Base-by-base conservation (phyloP, 2,888 invertebrate species). In the Globia sparganii region DNA sequence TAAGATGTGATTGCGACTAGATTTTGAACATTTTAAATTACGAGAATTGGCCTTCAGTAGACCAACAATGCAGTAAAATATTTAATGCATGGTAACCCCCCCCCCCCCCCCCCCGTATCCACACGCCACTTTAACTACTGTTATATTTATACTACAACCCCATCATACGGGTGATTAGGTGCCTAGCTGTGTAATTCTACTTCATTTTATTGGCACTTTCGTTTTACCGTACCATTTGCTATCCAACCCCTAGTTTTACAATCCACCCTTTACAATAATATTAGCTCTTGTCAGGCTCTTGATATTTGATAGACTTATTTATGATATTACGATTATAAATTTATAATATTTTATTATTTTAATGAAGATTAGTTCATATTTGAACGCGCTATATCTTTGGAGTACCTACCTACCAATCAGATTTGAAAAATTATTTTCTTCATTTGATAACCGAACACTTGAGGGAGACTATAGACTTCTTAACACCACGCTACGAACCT, bases 191-290 rank as follows among this genome's bases (percentile, higher is more conserved):
- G 77, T 89, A 87, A 86, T 89, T 88, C 77, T 74, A 82, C 77
- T 84, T 86, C n/a, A n/a, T n/a, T 88, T 87, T 89, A 88, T 89
- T 89, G 86, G 87, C 89, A 90, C 88, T 87, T 86, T 80, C 13
- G 82, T 89, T 85, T 79, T 75, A 85, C 76, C 66, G 82, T 80
- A 72, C 61, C 77, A 61, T 79, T 81, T 71, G 67, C 62, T 70
- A 77, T 59, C 28, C 75, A 72, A 72, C 84, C 86, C 86, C 83
- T 78, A 66, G n/a, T 68, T 78, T 78, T 69, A 73, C 46, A 58
- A 56, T 69, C 65, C 77, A 86, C 85, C 85, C 88, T 77, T 77
- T 83, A 61, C 65, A 71, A 81, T 46, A 86, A 85, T 77, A 87
- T 86, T 81, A 67, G 79, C 81, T 81, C 77, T 77, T 74, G 73